Evolutionary conservation across 2,113 vertebrate genomes (phyloP).

Genomic region (Kryptolebias marmoratus): DNA sequence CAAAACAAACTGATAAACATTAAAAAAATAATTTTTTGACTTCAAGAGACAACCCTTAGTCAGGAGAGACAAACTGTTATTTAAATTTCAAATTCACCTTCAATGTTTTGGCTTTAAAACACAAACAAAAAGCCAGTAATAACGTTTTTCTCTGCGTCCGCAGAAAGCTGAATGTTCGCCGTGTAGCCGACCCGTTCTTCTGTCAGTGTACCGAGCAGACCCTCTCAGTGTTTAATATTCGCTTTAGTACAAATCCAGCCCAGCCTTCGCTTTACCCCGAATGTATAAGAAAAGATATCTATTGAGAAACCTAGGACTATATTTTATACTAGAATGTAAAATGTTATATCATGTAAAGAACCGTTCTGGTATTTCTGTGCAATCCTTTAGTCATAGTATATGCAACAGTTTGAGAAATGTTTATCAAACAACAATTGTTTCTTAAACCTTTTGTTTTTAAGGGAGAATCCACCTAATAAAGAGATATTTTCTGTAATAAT

Average conservation of each 20-base stretch:
- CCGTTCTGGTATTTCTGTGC: constrained; percentile 74
- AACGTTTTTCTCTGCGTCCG: no score
- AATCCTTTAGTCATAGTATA: constrained; percentile 77
- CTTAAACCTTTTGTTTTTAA: constrained; percentile 31
- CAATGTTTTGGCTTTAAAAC: no score
- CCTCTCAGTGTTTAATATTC: no score
- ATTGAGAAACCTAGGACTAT: constrained; percentile 62
- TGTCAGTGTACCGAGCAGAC: no score
- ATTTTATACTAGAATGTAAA: constrained; percentile 71
- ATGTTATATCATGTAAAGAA: constrained; percentile 72
- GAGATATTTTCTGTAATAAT: background rate
- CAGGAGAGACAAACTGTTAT: no score
- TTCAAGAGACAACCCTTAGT: no score
- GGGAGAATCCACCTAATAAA: constrained; percentile 46
- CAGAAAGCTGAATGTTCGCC: no score
- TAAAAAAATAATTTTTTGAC: no score
- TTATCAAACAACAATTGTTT: constrained; percentile 32
- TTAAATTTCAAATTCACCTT: no score
- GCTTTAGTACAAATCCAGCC: constrained; percentile 23
- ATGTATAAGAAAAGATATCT: constrained; percentile 67
- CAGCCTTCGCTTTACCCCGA: constrained; percentile 69
- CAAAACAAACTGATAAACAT: no score
- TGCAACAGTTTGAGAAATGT: constrained; percentile 60
- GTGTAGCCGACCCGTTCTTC: no score
- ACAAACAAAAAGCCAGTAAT: no score